A percentile compares a stretch with the other conserved stretches of the same genome.
Conservation (phyloP, 2,113 vertebrate species). For the Onychorhynchus coronatus region DNA sequence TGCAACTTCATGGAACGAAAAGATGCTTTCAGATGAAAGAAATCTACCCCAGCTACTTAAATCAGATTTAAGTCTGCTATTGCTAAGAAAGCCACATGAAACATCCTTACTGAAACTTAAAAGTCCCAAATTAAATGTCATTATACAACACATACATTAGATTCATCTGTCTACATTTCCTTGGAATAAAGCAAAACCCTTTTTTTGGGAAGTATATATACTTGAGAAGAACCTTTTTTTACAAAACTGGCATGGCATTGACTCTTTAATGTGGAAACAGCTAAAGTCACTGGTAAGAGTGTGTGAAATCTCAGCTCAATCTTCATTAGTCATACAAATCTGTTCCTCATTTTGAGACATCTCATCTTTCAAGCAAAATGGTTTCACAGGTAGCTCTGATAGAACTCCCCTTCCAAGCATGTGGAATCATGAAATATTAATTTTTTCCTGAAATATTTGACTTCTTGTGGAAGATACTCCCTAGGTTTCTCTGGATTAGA, state of each 20-base stretch:
- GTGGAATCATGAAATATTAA: background rate
- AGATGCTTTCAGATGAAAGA: background rate
- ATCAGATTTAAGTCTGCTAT: background rate
- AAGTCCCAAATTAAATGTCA: background rate
- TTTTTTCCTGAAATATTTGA: background rate
- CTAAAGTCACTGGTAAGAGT: background rate
- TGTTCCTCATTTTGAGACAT: background rate
- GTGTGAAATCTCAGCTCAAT: conserved; percentile 24
- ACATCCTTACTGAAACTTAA: background rate
- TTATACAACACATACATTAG: background rate
- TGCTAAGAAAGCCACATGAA: conserved; percentile 41
- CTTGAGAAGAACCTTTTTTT: background rate
- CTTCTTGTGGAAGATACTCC: background rate
- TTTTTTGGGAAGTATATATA: background rate
- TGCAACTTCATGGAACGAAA: background rate
- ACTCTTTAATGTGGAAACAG: conserved; percentile 40
- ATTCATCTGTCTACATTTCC: background rate
- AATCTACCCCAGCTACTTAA: background rate
- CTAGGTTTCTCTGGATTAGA: background rate
- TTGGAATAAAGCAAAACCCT: background rate
- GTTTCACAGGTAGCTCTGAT: background rate
- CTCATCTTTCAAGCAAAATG: background rate
- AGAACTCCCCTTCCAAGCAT: background rate
- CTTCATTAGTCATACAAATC: background rate
- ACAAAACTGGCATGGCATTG: background rate